phyloP scores from a whole-genome alignment of 2,888 invertebrate species.

The Polylopha cassiicola region DNA sequence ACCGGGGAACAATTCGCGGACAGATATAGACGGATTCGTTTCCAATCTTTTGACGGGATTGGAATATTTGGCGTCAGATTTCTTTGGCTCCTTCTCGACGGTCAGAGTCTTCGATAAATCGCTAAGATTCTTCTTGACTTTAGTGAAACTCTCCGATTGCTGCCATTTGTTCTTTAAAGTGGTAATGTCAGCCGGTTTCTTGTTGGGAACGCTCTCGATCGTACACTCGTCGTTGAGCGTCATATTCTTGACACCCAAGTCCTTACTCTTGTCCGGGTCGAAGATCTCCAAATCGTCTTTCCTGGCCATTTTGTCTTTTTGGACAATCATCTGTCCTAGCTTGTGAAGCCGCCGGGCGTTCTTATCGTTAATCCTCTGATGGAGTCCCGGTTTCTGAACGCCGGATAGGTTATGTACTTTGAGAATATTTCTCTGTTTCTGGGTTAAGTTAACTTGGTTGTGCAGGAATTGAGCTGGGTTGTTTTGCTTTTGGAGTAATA shows the following conservation, averaged over 20 bases:
- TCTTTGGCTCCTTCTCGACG: slow-evolving; percentile 61
- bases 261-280: slow-evolving; percentile 47
- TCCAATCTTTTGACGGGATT: slow-evolving; percentile 82
- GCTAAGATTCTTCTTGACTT: slow-evolving; percentile 70
- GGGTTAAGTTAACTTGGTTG: slow-evolving; percentile 51
- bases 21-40: slow-evolving; percentile 89
- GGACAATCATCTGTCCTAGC: slow-evolving; percentile 56
- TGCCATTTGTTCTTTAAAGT: slow-evolving; percentile 74
- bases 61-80: slow-evolving; percentile 65
- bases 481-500: slow-evolving; percentile 68
- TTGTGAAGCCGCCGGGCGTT: slow-evolving; percentile 67
- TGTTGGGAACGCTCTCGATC: slow-evolving; percentile 74
- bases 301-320: slow-evolving; percentile 46
- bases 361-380: slow-evolving; percentile 62
- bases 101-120: slow-evolving; percentile 64
- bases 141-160: slow-evolving; percentile 69
- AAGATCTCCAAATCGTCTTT: slow-evolving; percentile 40
- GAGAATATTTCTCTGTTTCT: slow-evolving; percentile 56
- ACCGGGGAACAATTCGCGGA: slow-evolving; percentile 87
- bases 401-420: slow-evolving; percentile 53
- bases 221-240: slow-evolving; percentile 78
- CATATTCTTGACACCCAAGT: slow-evolving; percentile 56
- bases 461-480: slow-evolving; percentile 69
- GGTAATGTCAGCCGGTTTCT: slow-evolving; percentile 64
- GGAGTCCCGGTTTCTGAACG: slow-evolving; percentile 57